These are phyloP conservation scores for Tineola bisselliella DNA, from an alignment of 2,888 invertebrate species.

Conservation along the genomic window DNA sequence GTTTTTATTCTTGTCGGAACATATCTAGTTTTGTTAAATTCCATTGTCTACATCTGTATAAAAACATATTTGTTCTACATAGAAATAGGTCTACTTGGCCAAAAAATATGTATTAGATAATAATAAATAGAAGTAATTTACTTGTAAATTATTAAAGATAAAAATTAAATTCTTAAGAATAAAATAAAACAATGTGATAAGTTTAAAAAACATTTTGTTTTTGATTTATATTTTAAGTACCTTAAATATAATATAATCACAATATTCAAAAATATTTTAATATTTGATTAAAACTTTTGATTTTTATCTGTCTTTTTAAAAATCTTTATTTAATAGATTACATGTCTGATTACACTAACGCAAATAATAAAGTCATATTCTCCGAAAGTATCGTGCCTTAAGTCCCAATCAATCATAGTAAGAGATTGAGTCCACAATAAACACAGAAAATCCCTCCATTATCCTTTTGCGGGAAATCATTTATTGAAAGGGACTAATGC, in stretches of 20 bases:
- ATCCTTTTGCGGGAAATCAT: constrained; percentile 44
- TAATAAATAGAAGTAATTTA: not conserved
- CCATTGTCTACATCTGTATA: not conserved
- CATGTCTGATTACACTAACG: not conserved
- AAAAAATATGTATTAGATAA: constrained; percentile 2
- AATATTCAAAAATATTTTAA: no score
- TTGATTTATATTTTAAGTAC: no score
- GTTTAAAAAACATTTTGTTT: not conserved
- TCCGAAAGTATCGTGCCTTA: constrained; percentile 21
- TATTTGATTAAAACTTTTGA: no score
- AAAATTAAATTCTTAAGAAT: constrained; percentile 1
- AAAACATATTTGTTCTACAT: not conserved
- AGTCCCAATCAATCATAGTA: constrained; percentile 50
- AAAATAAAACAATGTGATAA: constrained; percentile 12
- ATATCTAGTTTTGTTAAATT: not conserved
- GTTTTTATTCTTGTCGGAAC: not conserved
- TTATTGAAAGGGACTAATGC: constrained; percentile 27
- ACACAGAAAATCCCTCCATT: constrained; percentile 42
- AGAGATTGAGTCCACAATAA: constrained; percentile 46
- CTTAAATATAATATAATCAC: no score
- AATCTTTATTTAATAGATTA: no score
- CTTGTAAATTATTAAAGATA: not conserved
- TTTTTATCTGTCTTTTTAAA: no score
- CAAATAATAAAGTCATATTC: constrained; percentile 8
- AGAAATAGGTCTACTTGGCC: constrained; percentile 11